Evolutionary conservation across 2,888 invertebrate species (phyloP).

Genomic region (Coremacera marginata): DNA sequence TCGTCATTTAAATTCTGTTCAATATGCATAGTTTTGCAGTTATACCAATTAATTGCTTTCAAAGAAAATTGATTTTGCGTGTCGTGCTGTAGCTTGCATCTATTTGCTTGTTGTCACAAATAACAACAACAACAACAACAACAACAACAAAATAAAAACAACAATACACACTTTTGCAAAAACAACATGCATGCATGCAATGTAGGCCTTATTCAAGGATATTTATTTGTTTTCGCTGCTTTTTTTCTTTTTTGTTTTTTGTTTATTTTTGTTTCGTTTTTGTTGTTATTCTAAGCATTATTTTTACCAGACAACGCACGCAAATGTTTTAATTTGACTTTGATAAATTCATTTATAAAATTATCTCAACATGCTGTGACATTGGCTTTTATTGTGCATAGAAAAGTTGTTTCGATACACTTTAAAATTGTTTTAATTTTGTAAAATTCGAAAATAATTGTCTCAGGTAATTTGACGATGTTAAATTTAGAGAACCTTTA

Average conservation of each 20-base stretch:
- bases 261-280: background rate
- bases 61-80: constrained; percentile 10
- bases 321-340: constrained; percentile 56
- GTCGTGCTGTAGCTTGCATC: background rate
- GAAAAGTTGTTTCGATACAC: no score
- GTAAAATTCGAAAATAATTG: no score
- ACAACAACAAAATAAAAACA: background rate
- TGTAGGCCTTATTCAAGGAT: constrained; percentile 32
- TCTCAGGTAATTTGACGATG: no score
- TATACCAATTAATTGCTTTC: background rate
- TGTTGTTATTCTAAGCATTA: background rate
- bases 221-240: background rate
- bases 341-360: constrained; percentile 55
- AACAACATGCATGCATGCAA: constrained; percentile 14
- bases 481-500: no score
- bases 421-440: no score
- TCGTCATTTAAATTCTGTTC: background rate
- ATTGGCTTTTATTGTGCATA: no score
- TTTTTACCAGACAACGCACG: constrained; percentile 24
- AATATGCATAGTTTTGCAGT: background rate
- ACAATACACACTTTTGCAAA: background rate
- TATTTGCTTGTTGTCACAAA: constrained; percentile 9
- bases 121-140: background rate
- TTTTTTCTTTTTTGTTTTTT: background rate
- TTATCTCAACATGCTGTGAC: no score